phyloP scores from a whole-genome alignment of 2,888 invertebrate species.

The Drosophila tanythrix region DNA sequence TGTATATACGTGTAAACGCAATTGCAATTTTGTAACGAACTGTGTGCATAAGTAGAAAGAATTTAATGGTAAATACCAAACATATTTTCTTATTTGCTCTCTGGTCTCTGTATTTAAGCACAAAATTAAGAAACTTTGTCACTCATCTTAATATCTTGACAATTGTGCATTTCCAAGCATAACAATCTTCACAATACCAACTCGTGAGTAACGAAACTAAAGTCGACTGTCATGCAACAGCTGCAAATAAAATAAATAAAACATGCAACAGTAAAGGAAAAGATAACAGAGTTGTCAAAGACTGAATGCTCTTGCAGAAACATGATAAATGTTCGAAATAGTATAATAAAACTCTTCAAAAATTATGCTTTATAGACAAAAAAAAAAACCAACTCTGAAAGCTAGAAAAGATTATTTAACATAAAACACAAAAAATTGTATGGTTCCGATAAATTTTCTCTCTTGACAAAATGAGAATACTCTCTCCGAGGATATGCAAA shows the following conservation, averaged over 20 bases:
- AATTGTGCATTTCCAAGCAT: conserved; percentile 27
- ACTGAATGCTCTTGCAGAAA: conserved; percentile 17
- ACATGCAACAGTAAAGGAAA: conserved; percentile 14
- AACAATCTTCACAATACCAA: conserved; percentile 30
- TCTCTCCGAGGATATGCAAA: conserved; percentile 4
- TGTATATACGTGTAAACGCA: neutral
- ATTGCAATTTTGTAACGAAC: neutral
- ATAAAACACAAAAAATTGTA: neutral
- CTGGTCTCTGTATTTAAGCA: neutral
- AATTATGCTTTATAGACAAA: neutral
- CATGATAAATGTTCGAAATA: neutral
- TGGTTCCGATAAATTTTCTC: neutral
- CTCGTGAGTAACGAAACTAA: conserved; percentile 21
- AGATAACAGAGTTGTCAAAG: neutral
- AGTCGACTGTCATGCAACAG: conserved; percentile 12
- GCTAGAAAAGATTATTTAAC: neutral
- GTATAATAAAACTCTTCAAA: neutral
- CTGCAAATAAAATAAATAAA: conserved; percentile 12
- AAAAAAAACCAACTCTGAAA: neutral
- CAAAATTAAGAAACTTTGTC: conserved; percentile 14
- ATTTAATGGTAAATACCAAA: neutral
- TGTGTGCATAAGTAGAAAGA: neutral
- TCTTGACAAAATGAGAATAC: neutral
- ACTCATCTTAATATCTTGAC: conserved; percentile 41
- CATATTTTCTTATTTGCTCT: neutral